Conservation (phyloP, 2,888 invertebrate species). For the Strigamia transsilvanica region DNA sequence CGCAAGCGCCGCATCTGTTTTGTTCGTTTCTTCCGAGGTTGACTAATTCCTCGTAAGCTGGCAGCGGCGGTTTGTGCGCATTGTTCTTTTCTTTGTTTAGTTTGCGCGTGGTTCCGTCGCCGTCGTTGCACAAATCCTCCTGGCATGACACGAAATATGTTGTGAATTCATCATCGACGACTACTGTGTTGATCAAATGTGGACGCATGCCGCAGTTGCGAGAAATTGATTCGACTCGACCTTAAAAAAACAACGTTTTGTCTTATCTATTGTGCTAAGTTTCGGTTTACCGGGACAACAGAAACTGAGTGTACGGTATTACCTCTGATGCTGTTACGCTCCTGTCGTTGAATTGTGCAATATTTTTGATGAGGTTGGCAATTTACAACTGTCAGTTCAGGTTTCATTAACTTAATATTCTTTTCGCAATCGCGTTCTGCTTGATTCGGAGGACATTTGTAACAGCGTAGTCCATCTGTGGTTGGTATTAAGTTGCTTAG, state of each 20-base stretch:
- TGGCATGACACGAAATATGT: slow-evolving; percentile 6
- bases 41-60: too few relatives aligned
- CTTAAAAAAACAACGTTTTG: not conserved
- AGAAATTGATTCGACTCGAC: not conserved
- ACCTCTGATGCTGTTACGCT: not conserved
- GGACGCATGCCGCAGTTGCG: slow-evolving; percentile 1
- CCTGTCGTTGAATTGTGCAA: not conserved
- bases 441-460: not conserved
- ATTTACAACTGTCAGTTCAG: not conserved
- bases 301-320: too few relatives aligned
- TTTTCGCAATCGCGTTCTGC: not conserved
- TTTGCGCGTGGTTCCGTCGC: slow-evolving; percentile 12
- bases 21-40: too few relatives aligned
- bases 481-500: too few relatives aligned
- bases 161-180: not conserved
- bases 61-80: too few relatives aligned
- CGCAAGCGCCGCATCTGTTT: too few relatives aligned
- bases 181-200: not conserved
- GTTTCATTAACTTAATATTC: not conserved
- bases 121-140: slow-evolving; percentile 27
- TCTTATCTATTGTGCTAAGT: too few relatives aligned
- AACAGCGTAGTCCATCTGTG: not conserved
- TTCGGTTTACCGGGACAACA: too few relatives aligned
- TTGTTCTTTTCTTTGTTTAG: not conserved
- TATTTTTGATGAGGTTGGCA: not conserved